phyloP scores from a whole-genome alignment of 2,113 vertebrate species.

The Xiphorhynchus elegans region DNA sequence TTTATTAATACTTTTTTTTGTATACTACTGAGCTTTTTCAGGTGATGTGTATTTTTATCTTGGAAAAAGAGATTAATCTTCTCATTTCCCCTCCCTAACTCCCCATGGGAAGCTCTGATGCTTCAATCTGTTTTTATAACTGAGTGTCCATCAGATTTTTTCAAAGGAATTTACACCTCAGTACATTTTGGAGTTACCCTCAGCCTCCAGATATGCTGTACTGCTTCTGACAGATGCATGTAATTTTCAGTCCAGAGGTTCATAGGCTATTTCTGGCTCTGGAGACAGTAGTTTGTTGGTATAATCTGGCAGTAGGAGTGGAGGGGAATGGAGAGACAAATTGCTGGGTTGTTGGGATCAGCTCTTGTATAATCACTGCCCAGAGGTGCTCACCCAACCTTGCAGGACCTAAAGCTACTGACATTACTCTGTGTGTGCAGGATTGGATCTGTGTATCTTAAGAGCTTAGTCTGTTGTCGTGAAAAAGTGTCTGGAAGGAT shows the following conservation, averaged over 20 bases:
- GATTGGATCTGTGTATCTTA: background rate
- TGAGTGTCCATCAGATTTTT: background rate
- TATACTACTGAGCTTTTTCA: background rate
- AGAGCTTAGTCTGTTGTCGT: background rate
- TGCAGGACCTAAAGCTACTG: background rate
- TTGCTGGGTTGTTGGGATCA: background rate
- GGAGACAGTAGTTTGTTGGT: background rate
- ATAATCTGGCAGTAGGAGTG: background rate
- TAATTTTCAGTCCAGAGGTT: background rate
- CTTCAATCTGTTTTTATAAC: background rate
- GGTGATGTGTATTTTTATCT: background rate
- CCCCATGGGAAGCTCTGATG: background rate
- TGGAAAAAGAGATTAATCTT: background rate
- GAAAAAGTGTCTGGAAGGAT: background rate
- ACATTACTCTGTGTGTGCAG: background rate
- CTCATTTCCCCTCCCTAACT: fast-evolving
- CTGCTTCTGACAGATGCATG: background rate
- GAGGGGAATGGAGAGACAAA: background rate
- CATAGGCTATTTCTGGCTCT: background rate
- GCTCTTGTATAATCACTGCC: background rate
- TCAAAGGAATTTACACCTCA: background rate
- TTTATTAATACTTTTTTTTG: background rate
- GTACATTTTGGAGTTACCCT: background rate
- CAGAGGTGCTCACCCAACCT: background rate
- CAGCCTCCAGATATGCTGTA: background rate